Percentiles rank a stretch among this genome's conserved stretches.
Conservation (phyloP, 2,797 vertebrate genomes). For the Poeciliopsis paucimaculata region DNA sequence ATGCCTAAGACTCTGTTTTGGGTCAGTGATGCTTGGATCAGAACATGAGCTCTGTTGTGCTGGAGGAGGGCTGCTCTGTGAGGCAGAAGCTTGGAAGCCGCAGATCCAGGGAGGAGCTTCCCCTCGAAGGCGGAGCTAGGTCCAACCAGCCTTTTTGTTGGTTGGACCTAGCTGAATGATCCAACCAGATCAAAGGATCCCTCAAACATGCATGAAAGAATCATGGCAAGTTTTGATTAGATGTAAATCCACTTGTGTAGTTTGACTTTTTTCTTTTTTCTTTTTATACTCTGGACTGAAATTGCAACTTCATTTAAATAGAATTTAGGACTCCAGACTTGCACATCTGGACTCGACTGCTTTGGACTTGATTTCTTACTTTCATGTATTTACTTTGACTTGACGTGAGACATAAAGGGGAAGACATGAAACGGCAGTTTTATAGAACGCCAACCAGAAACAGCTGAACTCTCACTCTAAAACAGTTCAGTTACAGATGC, state of each 20-base stretch:
- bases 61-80: no score
- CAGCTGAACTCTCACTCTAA: background rate
- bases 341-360: background rate
- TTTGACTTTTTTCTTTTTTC: background rate
- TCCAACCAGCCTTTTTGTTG: no score
- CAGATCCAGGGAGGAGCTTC: no score
- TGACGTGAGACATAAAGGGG: no score
- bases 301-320: background rate
- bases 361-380: background rate
- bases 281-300: background rate
- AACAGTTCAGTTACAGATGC: background rate
- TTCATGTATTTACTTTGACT: no score
- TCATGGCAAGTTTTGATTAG: no score
- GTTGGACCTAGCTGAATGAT: no score
- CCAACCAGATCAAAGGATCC: no score
- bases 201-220: no score
- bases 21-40: background rate
- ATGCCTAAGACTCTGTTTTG: background rate
- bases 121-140: no score
- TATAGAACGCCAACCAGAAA: background rate
- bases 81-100: no score
- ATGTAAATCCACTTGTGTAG: background rate
- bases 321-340: background rate
- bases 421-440: background rate
- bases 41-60: background rate